Percentiles rank a stretch among this genome's conserved stretches.
phyloP scores from a whole-genome alignment of 2,113 vertebrate genomes.

The Pao palembangensis region DNA sequence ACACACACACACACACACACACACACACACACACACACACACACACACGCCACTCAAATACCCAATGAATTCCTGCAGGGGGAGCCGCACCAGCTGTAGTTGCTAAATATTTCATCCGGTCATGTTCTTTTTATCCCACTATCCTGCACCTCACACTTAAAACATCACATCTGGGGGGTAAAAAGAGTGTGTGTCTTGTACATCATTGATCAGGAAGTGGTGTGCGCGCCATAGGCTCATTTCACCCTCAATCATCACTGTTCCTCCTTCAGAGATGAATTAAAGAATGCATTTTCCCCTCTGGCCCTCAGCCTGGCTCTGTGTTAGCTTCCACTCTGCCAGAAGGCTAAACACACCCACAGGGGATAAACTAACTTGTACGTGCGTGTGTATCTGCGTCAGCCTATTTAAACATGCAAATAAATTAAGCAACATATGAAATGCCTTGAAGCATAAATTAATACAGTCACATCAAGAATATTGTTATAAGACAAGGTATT shows the following conservation, averaged over 20 bases:
- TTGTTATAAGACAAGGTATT: no score
- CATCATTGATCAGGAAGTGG: slow-evolving; percentile 27
- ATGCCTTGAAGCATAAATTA: no score
- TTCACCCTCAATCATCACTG: slow-evolving; percentile 2
- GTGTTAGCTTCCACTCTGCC: slow-evolving; percentile 28
- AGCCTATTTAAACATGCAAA: slow-evolving; percentile 10
- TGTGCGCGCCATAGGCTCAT: slow-evolving; percentile 21
- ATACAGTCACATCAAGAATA: no score
- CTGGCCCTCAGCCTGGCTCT: slow-evolving; percentile 19
- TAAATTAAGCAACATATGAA: no score
- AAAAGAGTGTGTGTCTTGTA: slow-evolving; percentile 1
- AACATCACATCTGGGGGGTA: slow-evolving; percentile 38
- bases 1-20: no score
- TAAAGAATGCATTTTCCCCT: slow-evolving; percentile 30
- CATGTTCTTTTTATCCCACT: slow-evolving; percentile 20
- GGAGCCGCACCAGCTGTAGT: slow-evolving; percentile 45
- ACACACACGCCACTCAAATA: not conserved
- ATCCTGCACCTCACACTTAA: slow-evolving; percentile 8
- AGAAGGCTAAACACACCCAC: slow-evolving; percentile 24
- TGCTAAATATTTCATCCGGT: slow-evolving; percentile 52
- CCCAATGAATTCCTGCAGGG: not conserved
- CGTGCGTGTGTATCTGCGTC: not conserved
- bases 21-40: no score
- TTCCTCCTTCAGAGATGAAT: slow-evolving; percentile 20
- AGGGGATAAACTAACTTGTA: slow-evolving; percentile 15